phyloP scores from a whole-genome alignment of 2,797 vertebrate genomes.

The Dicrostonyx torquatus region DNA sequence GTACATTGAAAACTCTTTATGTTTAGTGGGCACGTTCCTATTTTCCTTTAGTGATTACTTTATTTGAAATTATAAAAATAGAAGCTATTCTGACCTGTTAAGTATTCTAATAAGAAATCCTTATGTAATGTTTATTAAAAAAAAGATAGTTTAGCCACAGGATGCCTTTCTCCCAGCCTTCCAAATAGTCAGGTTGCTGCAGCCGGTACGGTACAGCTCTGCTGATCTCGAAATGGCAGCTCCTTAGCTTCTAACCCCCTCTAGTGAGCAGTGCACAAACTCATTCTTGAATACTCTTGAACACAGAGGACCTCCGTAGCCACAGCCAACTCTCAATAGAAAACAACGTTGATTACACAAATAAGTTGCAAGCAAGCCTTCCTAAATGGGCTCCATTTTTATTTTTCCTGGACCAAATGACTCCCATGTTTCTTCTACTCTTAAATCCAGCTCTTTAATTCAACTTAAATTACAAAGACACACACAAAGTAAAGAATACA shows the following conservation, averaged over 20 bases:
- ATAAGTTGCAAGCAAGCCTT: neutral
- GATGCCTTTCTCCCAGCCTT: neutral
- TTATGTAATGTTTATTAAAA: neutral
- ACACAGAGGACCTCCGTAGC: neutral
- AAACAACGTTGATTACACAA: neutral
- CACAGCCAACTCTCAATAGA: neutral
- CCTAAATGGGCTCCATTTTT: neutral
- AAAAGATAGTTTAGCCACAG: neutral
- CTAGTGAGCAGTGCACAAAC: slow-evolving; percentile 64
- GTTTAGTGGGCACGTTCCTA: neutral
- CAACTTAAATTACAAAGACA: slow-evolving; percentile 3
- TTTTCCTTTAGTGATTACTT: slow-evolving; percentile 17
- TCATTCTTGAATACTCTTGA: neutral
- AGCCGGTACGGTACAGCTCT: rapidly evolving
- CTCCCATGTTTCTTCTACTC: neutral
- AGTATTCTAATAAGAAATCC: neutral
- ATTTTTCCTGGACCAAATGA: neutral
- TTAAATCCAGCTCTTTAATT: neutral
- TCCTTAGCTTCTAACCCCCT: slow-evolving; percentile 66
- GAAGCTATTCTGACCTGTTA: neutral
- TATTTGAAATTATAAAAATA: slow-evolving; percentile 16
- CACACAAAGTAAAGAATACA: neutral
- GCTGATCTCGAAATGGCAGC: neutral
- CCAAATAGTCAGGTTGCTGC: neutral
- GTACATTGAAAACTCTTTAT: neutral